Conservation (phyloP, 1,140 invertebrate genomes). For the Atta texana region DNA sequence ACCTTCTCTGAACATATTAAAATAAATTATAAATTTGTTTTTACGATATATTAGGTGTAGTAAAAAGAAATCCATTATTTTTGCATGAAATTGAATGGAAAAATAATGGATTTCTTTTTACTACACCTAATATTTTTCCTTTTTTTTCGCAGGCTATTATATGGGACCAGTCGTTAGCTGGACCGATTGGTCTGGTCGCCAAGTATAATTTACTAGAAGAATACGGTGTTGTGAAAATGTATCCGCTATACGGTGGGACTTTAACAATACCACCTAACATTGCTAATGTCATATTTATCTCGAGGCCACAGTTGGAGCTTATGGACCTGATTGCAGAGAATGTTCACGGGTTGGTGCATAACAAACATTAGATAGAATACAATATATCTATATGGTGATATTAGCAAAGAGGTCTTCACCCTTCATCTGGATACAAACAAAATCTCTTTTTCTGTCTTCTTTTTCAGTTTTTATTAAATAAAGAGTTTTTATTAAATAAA, state of each 20-base stretch:
- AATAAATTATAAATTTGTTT: not conserved
- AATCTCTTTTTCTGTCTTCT: too few species aligned
- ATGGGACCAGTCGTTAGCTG: constrained; percentile 96
- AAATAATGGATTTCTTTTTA: too few species aligned
- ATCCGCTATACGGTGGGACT: constrained; percentile 90
- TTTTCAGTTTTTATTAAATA: too few species aligned
- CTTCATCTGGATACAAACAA: too few species aligned
- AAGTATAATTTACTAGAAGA: constrained; percentile 93
- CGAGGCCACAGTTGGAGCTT: constrained; percentile 92
- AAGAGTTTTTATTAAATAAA: too few species aligned
- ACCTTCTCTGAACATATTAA: not conserved
- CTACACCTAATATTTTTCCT: not conserved
- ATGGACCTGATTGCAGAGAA: constrained; percentile 96
- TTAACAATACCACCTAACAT: constrained; percentile 90
- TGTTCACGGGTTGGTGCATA: constrained; percentile 89
- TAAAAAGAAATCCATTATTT: too few species aligned
- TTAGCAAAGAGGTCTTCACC: too few species aligned
- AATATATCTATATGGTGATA: too few species aligned
- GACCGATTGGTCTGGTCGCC: constrained; percentile 94
- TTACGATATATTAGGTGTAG: not conserved
- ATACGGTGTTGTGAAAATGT: constrained; percentile 93
- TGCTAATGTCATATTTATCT: constrained; percentile 96
- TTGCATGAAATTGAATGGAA: too few species aligned
- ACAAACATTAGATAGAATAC: not conserved
- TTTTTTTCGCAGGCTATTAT: constrained; percentile 90